Evolutionary conservation across 92 coral and sea anemone species (phyloP), one percentile per base, ranked within the genome.

Genomic region (Pocillopora meandrina): DNA sequence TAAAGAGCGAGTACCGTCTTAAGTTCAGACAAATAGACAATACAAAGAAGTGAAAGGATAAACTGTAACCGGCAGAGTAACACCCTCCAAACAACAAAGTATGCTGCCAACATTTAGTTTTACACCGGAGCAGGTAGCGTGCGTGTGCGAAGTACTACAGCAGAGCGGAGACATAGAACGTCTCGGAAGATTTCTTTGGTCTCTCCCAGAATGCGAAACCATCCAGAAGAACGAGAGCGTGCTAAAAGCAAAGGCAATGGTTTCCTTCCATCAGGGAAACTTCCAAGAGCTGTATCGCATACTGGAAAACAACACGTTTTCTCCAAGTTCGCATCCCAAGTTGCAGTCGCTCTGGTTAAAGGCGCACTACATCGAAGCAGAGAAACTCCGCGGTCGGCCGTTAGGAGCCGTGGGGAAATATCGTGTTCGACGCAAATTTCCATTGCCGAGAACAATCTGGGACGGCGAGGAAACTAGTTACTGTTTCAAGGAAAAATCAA

Each of bases 81-180:
- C 76, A 57, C 33, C 88, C 63, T 63, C 87, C 65, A 72, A 74
- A 73, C 75, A 66, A 86, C 92, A 62, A 71, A 88, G 61, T 49
- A 96, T 97, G 99, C 94, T 97, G 64, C 99, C 99, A 68, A 90
- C 99, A 81, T 97, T 94, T 90, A 97, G 98, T 88, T 97, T 97
- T 88, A 97, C 99, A 69, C 99, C 99, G 13, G 99, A 97, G 93
- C 99, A 97, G 85, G 99, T 97, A 72, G 99, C 99, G 85, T 97
- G 99, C 86, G 98, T 97, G 74, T 97, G 99, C 75, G 99, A 97
- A 83, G 99, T 95, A 64, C 91, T 97, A 71, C 99, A 97, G 83
- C 99, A 97, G 83, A 94, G 99, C 86, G 98, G 98, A 77, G 99
- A 97, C 82, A 97, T 97, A 79, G 99, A 97, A 73, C 91, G 98